Conservation (phyloP, 2,113 vertebrate genomes). For the Pipra filicauda region DNA sequence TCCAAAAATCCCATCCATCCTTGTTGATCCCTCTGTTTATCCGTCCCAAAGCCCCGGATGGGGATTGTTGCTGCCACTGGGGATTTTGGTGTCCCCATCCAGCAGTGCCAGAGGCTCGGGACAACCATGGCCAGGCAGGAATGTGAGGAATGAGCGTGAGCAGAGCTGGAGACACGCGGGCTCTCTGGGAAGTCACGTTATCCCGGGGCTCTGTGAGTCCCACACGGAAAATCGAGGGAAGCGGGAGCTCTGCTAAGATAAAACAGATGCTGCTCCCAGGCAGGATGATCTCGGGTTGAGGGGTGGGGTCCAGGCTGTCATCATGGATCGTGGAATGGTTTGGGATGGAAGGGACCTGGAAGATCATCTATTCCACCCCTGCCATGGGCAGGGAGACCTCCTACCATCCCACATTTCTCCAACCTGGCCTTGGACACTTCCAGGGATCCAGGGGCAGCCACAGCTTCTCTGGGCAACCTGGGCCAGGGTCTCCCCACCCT, state of each 20-base stretch:
- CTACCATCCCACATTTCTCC: background rate
- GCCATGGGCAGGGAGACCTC: background rate
- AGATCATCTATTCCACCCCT: no score
- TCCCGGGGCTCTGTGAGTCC: background rate
- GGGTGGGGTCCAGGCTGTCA: background rate
- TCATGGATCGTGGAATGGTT: background rate
- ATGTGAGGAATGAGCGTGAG: background rate
- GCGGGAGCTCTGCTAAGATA: background rate
- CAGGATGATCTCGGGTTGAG: background rate
- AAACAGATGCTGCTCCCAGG: background rate
- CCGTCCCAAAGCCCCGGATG: rapidly evolving
- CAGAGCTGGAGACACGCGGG: background rate
- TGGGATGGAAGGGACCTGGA: background rate
- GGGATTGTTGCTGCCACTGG: background rate
- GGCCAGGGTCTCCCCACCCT: background rate
- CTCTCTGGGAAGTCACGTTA: background rate
- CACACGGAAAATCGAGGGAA: background rate
- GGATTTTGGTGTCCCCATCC: background rate
- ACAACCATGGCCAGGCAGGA: background rate
- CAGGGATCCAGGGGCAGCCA: background rate
- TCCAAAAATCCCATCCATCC: background rate
- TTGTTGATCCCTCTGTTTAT: background rate
- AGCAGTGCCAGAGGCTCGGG: background rate
- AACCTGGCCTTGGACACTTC: background rate
- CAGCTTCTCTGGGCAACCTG: background rate